A percentile compares a stretch with the other conserved stretches of the same genome.
Conservation (phyloP, 1,140 invertebrate species). For the Bilobella aurantiaca region DNA sequence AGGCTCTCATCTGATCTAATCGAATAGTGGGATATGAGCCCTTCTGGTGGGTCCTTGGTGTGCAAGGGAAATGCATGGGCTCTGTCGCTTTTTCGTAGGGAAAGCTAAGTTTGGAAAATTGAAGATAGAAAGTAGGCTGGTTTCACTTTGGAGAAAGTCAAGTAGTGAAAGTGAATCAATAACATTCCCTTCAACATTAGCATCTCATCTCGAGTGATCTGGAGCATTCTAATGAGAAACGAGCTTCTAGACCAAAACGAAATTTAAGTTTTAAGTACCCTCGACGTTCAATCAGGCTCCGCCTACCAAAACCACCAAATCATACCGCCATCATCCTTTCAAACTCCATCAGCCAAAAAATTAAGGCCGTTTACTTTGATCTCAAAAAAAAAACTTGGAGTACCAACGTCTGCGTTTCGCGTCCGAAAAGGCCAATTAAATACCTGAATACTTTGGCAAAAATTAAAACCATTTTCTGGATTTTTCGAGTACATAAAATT, state of each 20-base stretch:
- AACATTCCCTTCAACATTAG: constrained; percentile 12
- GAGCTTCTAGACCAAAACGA: constrained; percentile 1
- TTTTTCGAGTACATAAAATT: no score
- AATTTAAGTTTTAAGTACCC: neutral
- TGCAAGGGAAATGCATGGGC: neutral
- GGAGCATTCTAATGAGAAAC: constrained; percentile 18
- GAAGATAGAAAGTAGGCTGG: neutral
- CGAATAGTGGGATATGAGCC: neutral
- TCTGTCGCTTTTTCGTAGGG: neutral
- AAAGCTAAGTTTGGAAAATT: neutral
- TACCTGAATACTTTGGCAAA: no score
- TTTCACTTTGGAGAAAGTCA: neutral
- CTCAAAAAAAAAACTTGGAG: no score
- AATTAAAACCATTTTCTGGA: no score
- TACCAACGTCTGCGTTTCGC: no score
- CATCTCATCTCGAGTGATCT: constrained; percentile 15
- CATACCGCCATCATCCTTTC: no score
- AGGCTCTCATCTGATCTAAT: no score
- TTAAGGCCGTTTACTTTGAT: no score
- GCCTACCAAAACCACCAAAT: no score
- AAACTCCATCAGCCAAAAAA: no score
- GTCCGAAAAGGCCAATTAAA: no score
- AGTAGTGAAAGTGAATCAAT: constrained; percentile 4
- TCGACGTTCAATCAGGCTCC: no score
- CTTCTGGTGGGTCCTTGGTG: neutral